Conservation (phyloP, 2,888 invertebrate genomes). For the Nephrocerus scutellatus region DNA sequence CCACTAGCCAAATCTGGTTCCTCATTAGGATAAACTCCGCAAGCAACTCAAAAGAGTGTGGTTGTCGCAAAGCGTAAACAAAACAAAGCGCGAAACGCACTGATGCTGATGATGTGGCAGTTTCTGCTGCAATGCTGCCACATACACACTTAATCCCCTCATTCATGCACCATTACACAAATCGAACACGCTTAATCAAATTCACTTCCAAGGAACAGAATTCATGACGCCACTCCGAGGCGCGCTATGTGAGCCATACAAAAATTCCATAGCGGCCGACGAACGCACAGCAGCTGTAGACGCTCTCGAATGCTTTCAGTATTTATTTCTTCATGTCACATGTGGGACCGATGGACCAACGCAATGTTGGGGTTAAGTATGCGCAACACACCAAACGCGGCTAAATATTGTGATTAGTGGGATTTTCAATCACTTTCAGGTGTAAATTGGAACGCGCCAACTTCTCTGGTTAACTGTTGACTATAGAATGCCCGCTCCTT, state of each 20-base stretch:
- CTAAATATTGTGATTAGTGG: too few relatives aligned
- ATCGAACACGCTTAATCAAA: slow-evolving; percentile 2
- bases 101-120: background rate
- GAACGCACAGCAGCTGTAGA: background rate
- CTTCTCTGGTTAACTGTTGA: slow-evolving; percentile 25
- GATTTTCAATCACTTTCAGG: too few relatives aligned
- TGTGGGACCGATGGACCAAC: too few relatives aligned
- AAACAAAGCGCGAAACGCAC: background rate
- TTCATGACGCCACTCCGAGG: slow-evolving; percentile 3
- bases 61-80: background rate
- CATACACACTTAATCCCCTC: background rate
- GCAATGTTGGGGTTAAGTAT: too few relatives aligned
- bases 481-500: too few relatives aligned
- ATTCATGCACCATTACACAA: slow-evolving; percentile 2
- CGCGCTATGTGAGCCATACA: background rate
- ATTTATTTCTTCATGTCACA: too few relatives aligned
- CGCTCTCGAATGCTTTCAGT: too few relatives aligned
- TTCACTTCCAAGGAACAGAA: background rate
- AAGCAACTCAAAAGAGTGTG: too few relatives aligned
- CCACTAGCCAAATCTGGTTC: too few relatives aligned
- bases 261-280: background rate
- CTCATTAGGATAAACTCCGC: too few relatives aligned
- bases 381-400: too few relatives aligned
- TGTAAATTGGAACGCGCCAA: slow-evolving; percentile 30
- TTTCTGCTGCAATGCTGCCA: background rate